Base-by-base conservation (phyloP, 2,113 vertebrate genomes). In the Calidris pygmaea region DNA sequence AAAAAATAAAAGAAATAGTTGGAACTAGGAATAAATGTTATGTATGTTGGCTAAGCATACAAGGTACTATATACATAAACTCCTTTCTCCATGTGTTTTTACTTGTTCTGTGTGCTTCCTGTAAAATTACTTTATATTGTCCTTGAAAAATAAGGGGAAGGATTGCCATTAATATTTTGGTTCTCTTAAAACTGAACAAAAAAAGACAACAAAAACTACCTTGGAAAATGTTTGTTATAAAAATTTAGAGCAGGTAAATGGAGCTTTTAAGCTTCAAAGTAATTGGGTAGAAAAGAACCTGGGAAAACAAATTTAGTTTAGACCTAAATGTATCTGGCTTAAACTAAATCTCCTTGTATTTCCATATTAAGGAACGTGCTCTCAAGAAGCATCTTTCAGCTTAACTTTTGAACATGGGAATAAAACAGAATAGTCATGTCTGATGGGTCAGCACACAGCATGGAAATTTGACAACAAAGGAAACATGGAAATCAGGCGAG, bases 341-440 rank as follows among this genome's bases (percentile, higher is more conserved):
- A 27, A 45, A 73, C 13, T 48, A 71, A 91, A 88, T 26, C 10
- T 77, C 34, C 7, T 30, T 73, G 29, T 85, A 15, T 83, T 75
- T 85, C 3, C 3, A 10, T 41, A 32, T 50, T 41, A 86, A 65
- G 32, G 34, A 79, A 48, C 43, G 18, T 50, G 32, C 20, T 82
- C 32, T 68, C 76, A 16, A 70, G 70, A 85, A 88, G 6, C 29
- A 30, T 30, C 50, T 73, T 94, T 90, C 41, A 41, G 14, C 4
- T 85, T 76, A 66, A 85, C 15, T 79, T 79, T 73, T 73, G 55
- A 26, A 77, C 34, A n/a, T 47, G 22, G 37, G 12, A 87, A 59
- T 90, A 67, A 34, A 30, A 34, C 17, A 37, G 0, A 0, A 26
- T 5, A 85, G 32, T 73, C 12, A 22, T 53, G 14, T 14, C 22